A percentile compares a stretch with the other conserved stretches of the same genome.
phyloP scores from a whole-genome alignment of 35 echinoderm and acorn worm genomes.

The Heliocidaris erythrogramma region DNA sequence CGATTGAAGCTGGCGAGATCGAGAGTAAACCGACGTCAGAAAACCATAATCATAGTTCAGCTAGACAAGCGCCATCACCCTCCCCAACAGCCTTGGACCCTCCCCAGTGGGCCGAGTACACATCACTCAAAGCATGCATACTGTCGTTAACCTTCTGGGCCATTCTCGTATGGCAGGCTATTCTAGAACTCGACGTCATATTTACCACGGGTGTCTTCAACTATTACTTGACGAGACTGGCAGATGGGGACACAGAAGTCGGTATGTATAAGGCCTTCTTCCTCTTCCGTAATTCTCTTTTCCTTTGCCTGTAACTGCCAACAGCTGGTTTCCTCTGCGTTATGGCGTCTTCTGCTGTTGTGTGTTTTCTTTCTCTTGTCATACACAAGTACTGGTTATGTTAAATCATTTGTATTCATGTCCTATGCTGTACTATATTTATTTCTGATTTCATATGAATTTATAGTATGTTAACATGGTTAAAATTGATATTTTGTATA shows the following conservation, averaged over 20 bases:
- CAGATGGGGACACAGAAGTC: neutral
- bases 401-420: too few species aligned
- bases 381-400: too few species aligned
- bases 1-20: neutral
- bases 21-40: neutral
- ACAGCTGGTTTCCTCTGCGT: too few species aligned
- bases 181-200: constrained; percentile 23
- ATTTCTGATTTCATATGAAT: too few species aligned
- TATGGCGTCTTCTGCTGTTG: too few species aligned
- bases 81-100: neutral
- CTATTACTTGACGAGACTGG: neutral
- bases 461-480: too few species aligned
- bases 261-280: neutral
- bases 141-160: neutral
- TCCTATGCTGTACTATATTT: too few species aligned
- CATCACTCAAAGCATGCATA: neutral
- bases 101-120: neutral
- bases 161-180: neutral
- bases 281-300: neutral
- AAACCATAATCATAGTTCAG: neutral
- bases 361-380: too few species aligned
- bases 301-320: too few species aligned
- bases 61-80: neutral
- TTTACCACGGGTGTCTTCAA: neutral
- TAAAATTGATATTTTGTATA: too few species aligned